Conservation (phyloP, 2,888 invertebrate genomes). For the Gari tellinella region DNA sequence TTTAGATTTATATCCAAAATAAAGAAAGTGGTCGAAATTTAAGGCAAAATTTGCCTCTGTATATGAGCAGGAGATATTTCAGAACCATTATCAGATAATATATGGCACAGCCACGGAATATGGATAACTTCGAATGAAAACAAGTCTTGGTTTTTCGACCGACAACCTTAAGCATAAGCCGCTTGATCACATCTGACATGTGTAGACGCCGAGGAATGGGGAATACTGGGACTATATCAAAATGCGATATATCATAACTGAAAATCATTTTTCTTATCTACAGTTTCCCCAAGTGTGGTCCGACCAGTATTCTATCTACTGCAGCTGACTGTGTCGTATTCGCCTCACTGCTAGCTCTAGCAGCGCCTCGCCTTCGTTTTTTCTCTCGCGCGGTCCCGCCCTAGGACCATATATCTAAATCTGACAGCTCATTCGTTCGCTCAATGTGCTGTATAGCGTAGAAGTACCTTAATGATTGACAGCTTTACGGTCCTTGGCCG, state of each 20-base stretch:
- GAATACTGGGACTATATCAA: conserved; percentile 49
- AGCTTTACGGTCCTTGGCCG: conserved; percentile 77
- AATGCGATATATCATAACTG: conserved; percentile 61
- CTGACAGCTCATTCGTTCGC: conserved; percentile 80
- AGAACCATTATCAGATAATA: too few relatives aligned
- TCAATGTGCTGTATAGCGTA: conserved; percentile 48
- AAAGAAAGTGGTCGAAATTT: too few relatives aligned
- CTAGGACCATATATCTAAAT: conserved; percentile 45
- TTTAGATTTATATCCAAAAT: too few relatives aligned
- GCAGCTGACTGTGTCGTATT: conserved; percentile 13
- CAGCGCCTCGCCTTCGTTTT: conserved; percentile 1
- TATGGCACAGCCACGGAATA: too few relatives aligned
- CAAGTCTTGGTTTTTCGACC: too few relatives aligned
- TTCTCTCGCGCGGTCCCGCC: conserved; percentile 44
- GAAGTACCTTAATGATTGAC: conserved; percentile 73
- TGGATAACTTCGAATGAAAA: too few relatives aligned
- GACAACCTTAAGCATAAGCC: conserved; percentile 12
- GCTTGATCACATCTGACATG: conserved; percentile 19
- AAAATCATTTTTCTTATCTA: conserved; percentile 61
- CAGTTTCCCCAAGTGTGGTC: conserved; percentile 62
- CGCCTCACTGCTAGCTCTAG: not conserved
- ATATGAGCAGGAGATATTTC: too few relatives aligned
- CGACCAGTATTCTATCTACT: conserved; percentile 16
- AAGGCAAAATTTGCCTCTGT: too few relatives aligned
- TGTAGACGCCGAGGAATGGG: conserved; percentile 20